Base-by-base conservation (phyloP, 2,888 invertebrate genomes). In the Epiperipatus broadwayi region DNA sequence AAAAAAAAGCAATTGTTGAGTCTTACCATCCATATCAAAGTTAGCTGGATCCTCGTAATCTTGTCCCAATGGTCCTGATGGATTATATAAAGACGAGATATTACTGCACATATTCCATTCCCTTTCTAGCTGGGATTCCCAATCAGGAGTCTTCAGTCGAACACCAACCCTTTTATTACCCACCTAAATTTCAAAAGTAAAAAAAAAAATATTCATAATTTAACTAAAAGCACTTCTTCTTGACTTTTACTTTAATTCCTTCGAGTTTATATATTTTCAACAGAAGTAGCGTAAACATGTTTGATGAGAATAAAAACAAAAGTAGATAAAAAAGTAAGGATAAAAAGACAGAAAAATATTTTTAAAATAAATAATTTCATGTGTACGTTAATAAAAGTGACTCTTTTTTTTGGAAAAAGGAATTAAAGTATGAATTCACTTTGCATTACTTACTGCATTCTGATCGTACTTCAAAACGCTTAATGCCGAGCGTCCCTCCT, bases 31-130 rank as follows among this genome's bases (percentile, higher is more conserved):
- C n/a, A n/a, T n/a, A n/a, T n/a, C n/a, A n/a, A n/a, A n/a, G n/a
- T n/a, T n/a, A n/a, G n/a, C n/a, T n/a, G n/a, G n/a, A n/a, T n/a
- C n/a, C n/a, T n/a, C n/a, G n/a, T n/a, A n/a, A n/a, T n/a, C n/a
- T n/a, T n/a, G n/a, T n/a, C n/a, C n/a, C n/a, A n/a, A n/a, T n/a
- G n/a, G n/a, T n/a, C n/a, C n/a, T n/a, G n/a, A n/a, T n/a, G n/a
- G n/a, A n/a, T n/a, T n/a, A n/a, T n/a, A n/a, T n/a, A n/a, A n/a
- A n/a, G n/a, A n/a, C n/a, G n/a, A n/a, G n/a, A n/a, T n/a, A n/a
- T n/a, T n/a, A n/a, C n/a, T n/a, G n/a, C 83, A 84, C 33, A 87
- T 63, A 41, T 70, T 72, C 48, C 89, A 73, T 63, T 89, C 87
- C 38, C 75, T 72, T 51, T 78, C 72, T 4, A 85, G 73, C 48